phyloP scores from a whole-genome alignment of 1,140 invertebrate genomes.

The Solenopsis invicta region DNA sequence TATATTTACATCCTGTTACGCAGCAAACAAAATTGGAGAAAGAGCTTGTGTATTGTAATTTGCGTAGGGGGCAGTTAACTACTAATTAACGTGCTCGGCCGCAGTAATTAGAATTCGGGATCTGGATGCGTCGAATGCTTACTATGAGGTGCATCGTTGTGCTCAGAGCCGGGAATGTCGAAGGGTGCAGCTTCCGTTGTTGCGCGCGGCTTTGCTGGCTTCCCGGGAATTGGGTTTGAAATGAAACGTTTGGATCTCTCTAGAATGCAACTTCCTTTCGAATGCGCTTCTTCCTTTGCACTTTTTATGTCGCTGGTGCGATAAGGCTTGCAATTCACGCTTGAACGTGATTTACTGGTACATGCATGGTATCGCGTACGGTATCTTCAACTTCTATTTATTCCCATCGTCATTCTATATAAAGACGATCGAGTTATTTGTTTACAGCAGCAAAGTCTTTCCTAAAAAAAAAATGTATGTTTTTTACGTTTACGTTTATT shows the following conservation, averaged over 20 bases:
- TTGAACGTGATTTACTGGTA: background rate
- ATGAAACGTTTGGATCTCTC: slow-evolving; percentile 63
- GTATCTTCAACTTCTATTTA: background rate
- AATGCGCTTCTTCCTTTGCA: background rate
- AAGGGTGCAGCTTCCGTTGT: slow-evolving; percentile 31
- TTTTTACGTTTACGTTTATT: background rate
- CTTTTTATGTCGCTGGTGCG: slow-evolving; percentile 9
- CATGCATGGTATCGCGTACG: background rate
- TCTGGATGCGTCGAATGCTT: slow-evolving; percentile 63
- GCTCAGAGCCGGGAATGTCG: slow-evolving; percentile 16
- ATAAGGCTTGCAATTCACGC: background rate
- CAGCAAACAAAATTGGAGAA: slow-evolving; percentile 27
- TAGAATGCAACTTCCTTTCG: slow-evolving; percentile 42
- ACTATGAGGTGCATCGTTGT: background rate
- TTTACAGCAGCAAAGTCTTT: background rate
- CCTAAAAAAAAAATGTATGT: background rate
- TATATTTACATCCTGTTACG: background rate
- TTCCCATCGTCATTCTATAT: background rate
- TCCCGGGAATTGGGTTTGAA: slow-evolving; percentile 67
- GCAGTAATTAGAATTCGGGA: slow-evolving; percentile 68
- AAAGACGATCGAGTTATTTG: background rate
- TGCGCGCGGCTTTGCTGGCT: slow-evolving; percentile 17
- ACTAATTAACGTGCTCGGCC: slow-evolving; percentile 65
- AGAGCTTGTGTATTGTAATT: slow-evolving; percentile 53
- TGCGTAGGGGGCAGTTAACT: background rate